Evolutionary conservation across 2,888 invertebrate species (phyloP).

Genomic region (Pyrrhosoma nymphula): DNA sequence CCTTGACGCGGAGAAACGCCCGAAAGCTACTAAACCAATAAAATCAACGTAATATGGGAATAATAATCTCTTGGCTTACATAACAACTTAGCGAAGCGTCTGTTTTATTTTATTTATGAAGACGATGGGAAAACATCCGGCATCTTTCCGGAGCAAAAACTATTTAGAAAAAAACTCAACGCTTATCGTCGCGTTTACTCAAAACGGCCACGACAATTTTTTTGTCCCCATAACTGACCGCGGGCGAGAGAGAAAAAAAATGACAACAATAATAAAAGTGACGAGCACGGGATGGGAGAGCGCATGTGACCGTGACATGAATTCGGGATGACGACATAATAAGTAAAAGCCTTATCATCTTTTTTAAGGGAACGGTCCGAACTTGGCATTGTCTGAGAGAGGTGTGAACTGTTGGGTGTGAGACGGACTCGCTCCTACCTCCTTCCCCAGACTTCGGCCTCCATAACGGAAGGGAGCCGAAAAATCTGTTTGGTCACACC

Average conservation of each 20-base stretch:
- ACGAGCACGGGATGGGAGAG: not conserved
- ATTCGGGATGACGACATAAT: constrained; percentile 38
- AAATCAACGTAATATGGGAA: too few relatives aligned
- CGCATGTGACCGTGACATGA: constrained; percentile 47
- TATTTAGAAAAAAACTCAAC: not conserved
- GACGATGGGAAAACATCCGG: not conserved
- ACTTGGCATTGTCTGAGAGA: constrained; percentile 56
- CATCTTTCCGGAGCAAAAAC: not conserved
- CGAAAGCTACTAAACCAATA: too few relatives aligned
- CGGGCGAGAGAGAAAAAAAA: not conserved
- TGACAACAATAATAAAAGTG: not conserved
- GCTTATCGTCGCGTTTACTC: not conserved
- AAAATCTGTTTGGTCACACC: constrained; percentile 35
- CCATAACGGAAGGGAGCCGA: constrained; percentile 33
- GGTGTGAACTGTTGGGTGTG: constrained; percentile 32
- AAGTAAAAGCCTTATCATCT: constrained; percentile 55
- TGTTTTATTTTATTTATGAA: not conserved
- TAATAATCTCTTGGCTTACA: not conserved
- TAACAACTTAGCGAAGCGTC: not conserved
- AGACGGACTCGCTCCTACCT: not conserved
- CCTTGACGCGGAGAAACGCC: too few relatives aligned
- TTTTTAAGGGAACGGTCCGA: constrained; percentile 44
- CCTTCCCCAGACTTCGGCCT: not conserved
- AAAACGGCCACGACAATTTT: not conserved
- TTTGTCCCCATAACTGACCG: not conserved